Conservation (phyloP, 92 coral and sea anemone genomes). For the Epizoanthus stellaris region DNA sequence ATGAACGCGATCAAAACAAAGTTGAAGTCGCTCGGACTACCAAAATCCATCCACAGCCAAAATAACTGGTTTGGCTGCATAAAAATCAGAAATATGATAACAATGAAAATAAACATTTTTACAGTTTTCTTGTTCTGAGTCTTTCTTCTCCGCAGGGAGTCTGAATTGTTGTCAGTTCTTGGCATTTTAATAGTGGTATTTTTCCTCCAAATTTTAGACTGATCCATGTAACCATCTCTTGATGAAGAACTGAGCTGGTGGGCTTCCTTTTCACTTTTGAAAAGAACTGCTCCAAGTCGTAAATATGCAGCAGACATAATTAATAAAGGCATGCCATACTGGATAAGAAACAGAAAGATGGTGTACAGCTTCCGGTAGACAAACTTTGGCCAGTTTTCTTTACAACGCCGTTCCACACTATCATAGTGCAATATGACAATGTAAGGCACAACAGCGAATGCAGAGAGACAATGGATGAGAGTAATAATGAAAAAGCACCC, state of each 20-base stretch:
- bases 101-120: constrained; percentile 89
- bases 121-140: constrained; percentile 72
- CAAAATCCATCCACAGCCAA: constrained; percentile 80
- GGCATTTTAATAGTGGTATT: constrained; percentile 12
- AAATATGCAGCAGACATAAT: constrained; percentile 75
- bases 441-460: constrained; percentile 75
- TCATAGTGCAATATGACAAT: constrained; percentile 44
- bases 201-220: not conserved
- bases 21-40: constrained; percentile 59
- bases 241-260: constrained; percentile 29
- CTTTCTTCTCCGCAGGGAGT: constrained; percentile 66
- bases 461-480: constrained; percentile 63
- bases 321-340: constrained; percentile 82
- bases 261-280: constrained; percentile 63
- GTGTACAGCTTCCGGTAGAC: constrained; percentile 74
- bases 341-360: constrained; percentile 77
- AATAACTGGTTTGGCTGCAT: constrained; percentile 93
- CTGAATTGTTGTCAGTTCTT: constrained; percentile 18
- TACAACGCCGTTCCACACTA: constrained; percentile 54
- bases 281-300: constrained; percentile 69
- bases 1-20: constrained; percentile 65
- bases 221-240: not conserved
- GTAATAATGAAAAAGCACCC: constrained; percentile 66
- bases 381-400: constrained; percentile 77
- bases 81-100: constrained; percentile 80